phyloP scores from a whole-genome alignment of 2,888 invertebrate species.

The Azorinus chamasolen region DNA sequence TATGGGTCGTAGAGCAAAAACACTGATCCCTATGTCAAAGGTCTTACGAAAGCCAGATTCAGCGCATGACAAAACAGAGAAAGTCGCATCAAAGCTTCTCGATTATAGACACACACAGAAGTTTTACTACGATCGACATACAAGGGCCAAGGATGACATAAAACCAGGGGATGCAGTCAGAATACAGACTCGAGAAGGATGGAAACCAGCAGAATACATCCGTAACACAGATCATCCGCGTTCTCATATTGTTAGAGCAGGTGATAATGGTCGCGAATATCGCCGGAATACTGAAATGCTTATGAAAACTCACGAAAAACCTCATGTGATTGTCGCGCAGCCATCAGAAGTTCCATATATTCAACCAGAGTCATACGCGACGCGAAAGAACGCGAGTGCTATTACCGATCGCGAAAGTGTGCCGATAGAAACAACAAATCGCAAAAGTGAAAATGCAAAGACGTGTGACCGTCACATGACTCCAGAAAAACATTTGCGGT shows the following conservation, averaged over 20 bases:
- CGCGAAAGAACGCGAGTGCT: too few relatives aligned
- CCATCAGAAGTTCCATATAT: not conserved
- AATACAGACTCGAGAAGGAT: constrained; percentile 25
- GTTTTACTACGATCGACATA: constrained; percentile 27
- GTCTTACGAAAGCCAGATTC: constrained; percentile 14
- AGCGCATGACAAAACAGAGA: not conserved
- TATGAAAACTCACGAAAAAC: constrained; percentile 3
- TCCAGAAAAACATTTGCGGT: too few relatives aligned
- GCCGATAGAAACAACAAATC: too few relatives aligned
- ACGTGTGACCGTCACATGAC: too few relatives aligned
- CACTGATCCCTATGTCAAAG: constrained; percentile 24
- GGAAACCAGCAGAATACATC: constrained; percentile 46
- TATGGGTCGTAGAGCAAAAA: constrained; percentile 36
- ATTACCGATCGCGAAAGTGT: too few relatives aligned
- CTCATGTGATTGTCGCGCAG: constrained; percentile 1
- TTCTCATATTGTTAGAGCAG: constrained; percentile 41
- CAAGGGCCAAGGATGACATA: constrained; percentile 10
- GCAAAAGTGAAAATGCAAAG: too few relatives aligned
- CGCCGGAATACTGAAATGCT: constrained; percentile 26
- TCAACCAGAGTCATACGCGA: too few relatives aligned
- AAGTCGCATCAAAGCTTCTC: constrained; percentile 8
- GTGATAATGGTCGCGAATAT: constrained; percentile 14
- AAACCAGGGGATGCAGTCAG: too few relatives aligned
- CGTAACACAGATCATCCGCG: constrained; percentile 4
- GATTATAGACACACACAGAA: constrained; percentile 37